Conservation (phyloP, 2,888 invertebrate genomes). For the Cynaeus angustus region DNA sequence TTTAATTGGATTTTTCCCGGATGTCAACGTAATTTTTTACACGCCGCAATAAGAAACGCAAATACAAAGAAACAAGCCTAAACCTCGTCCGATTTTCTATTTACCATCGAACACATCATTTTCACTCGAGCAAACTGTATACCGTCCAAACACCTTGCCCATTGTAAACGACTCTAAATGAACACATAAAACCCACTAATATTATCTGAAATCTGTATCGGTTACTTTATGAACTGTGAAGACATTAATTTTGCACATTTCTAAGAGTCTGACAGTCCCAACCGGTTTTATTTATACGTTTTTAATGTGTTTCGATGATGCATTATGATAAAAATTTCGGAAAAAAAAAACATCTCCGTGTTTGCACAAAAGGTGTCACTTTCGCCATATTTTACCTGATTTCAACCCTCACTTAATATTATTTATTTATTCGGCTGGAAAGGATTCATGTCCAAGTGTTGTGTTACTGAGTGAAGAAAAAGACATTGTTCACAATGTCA, state of each 20-base stretch:
- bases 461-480: constrained; percentile 21
- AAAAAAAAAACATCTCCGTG: constrained; percentile 8
- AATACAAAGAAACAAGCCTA: constrained; percentile 32
- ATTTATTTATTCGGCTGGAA: constrained; percentile 39
- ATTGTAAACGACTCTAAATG: constrained; percentile 40
- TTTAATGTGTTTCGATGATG: constrained; percentile 22
- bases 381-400: constrained; percentile 29
- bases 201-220: constrained; percentile 33
- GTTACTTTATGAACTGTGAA: constrained; percentile 44
- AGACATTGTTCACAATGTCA: constrained; percentile 28
- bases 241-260: constrained; percentile 41
- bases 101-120: constrained; percentile 34
- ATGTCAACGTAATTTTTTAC: too few relatives aligned
- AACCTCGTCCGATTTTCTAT: constrained; percentile 41
- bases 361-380: constrained; percentile 33
- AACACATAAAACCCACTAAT: constrained; percentile 34
- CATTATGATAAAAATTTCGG: constrained; percentile 16
- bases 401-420: constrained; percentile 19
- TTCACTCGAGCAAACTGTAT: constrained; percentile 39
- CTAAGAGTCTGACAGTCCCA: constrained; percentile 14
- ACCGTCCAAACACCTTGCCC: constrained; percentile 38
- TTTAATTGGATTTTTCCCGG: too few relatives aligned
- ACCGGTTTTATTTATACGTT: constrained; percentile 28
- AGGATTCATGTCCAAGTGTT: constrained; percentile 35
- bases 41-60: constrained; percentile 19